These are phyloP conservation scores for Apotomis turbidana DNA, from an alignment of 2,888 invertebrate species.

Conservation along the genomic window DNA sequence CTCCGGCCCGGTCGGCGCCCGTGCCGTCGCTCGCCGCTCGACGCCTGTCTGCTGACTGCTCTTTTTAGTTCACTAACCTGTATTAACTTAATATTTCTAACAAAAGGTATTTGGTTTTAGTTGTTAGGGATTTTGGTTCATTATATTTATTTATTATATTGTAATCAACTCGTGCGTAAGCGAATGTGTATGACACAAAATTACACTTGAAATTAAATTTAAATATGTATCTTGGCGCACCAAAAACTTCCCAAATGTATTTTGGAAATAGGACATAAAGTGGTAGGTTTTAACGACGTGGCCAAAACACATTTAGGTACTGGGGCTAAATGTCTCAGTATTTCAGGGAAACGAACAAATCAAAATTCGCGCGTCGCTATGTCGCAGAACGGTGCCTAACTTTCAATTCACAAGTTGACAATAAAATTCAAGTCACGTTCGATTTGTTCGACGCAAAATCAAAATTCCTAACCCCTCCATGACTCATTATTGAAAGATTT, in stretches of 20 bases:
- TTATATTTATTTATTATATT: background rate
- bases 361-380: constrained; percentile 4
- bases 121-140: background rate
- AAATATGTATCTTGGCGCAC: too few species aligned
- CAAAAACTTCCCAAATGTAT: too few species aligned
- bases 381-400: constrained; percentile 14
- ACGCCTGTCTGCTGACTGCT: constrained; percentile 4
- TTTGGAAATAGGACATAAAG: too few species aligned
- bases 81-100: background rate
- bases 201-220: too few species aligned
- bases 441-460: constrained; percentile 32
- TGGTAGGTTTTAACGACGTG: too few species aligned
- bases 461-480: constrained; percentile 25
- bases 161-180: too few species aligned
- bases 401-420: constrained; percentile 21
- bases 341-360: background rate
- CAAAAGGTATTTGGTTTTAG: background rate
- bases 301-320: background rate
- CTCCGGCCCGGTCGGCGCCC: constrained; percentile 44
- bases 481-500: constrained; percentile 38
- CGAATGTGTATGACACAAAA: too few species aligned
- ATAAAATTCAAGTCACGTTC: constrained; percentile 35
- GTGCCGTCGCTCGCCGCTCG: constrained; percentile 45
- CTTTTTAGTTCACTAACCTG: constrained; percentile 13
- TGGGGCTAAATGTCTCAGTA: background rate